Percentiles rank a stretch among this genome's conserved stretches.
Conservation (phyloP, 2,888 invertebrate species). For the Lordiphosa andalusiaca region DNA sequence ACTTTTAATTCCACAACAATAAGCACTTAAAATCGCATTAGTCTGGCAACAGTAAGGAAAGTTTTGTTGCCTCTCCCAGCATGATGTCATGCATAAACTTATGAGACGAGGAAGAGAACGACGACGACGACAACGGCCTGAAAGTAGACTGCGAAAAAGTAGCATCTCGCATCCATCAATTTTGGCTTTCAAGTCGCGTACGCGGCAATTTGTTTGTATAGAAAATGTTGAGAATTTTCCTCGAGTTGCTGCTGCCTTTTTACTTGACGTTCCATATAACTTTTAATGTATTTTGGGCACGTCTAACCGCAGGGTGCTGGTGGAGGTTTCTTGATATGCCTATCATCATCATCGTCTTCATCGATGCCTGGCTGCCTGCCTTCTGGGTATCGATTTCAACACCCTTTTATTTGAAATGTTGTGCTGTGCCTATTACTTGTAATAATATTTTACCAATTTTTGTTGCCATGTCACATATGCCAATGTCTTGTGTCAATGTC, state of each 20-base stretch:
- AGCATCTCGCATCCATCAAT: conserved; percentile 60
- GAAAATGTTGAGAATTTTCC: conserved; percentile 55
- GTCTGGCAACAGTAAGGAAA: conserved; percentile 27
- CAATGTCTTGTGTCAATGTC: conserved; percentile 17
- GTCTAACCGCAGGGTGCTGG: conserved; percentile 50
- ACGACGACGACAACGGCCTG: conserved; percentile 38
- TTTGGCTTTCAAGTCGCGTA: conserved; percentile 73
- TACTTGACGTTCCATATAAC: conserved; percentile 32
- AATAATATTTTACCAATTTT: conserved; percentile 71
- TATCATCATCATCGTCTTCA: conserved; percentile 32
- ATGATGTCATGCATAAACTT: conserved; percentile 42
- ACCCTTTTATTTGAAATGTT: conserved; percentile 48
- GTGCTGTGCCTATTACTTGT: conserved; percentile 64
- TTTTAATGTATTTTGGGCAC: conserved; percentile 73
- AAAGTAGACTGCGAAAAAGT: conserved; percentile 51
- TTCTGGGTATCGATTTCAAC: conserved; percentile 60
- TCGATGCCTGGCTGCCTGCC: conserved; percentile 7
- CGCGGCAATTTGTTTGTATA: conserved; percentile 73
- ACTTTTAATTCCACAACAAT: conserved; percentile 59
- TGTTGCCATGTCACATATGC: conserved; percentile 69
- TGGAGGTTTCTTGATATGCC: conserved; percentile 28
- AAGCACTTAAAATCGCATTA: conserved; percentile 74
- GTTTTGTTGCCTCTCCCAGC: conserved; percentile 27
- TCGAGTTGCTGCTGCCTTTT: conserved; percentile 2
- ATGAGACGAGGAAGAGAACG: conserved; percentile 19